Conservation (phyloP, 2,888 invertebrate genomes). For the Julus scanicus region DNA sequence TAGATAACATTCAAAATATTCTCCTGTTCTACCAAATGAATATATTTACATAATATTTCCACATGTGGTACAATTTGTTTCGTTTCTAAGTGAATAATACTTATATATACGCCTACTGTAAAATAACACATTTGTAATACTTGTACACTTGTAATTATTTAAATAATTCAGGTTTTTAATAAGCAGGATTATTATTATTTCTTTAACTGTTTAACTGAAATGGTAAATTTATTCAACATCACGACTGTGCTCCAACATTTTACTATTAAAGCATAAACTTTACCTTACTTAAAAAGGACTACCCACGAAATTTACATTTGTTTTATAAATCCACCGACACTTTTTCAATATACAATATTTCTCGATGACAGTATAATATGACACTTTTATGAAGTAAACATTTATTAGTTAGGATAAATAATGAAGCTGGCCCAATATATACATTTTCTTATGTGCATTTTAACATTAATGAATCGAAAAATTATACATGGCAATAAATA, state of each 20-base stretch:
- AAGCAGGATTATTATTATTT: too few relatives aligned
- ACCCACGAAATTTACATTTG: too few relatives aligned
- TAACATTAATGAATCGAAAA: background rate
- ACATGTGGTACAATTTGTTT: too few relatives aligned
- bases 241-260: too few relatives aligned
- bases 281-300: too few relatives aligned
- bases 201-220: too few relatives aligned
- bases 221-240: too few relatives aligned
- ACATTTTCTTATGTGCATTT: background rate
- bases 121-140: background rate
- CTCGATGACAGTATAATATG: background rate
- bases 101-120: background rate
- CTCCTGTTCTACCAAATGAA: background rate
- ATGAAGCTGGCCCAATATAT: background rate
- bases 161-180: too few relatives aligned
- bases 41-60: too few relatives aligned
- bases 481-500: background rate
- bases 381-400: background rate
- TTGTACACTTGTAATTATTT: too few relatives aligned
- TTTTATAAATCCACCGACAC: background rate
- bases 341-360: background rate
- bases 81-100: background rate
- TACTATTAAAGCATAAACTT: too few relatives aligned
- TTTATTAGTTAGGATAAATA: background rate
- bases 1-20: constrained; percentile 13